These are phyloP conservation scores for Temnopleurus reevesii DNA, from an alignment of 53 echinoderm and acorn worm genomes.

Conservation along the genomic window DNA sequence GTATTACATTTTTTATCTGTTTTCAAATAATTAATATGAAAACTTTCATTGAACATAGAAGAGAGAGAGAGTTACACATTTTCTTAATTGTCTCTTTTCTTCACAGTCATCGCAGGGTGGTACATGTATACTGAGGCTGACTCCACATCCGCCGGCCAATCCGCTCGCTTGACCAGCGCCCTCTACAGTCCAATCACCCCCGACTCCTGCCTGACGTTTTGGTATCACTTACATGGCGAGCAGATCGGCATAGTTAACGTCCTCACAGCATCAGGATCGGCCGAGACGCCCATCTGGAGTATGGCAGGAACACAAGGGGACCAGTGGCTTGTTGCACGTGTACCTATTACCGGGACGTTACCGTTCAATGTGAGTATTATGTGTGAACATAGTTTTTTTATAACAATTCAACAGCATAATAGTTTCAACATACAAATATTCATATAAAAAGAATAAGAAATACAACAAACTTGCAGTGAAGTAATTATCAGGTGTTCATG, in stretches of 20 bases:
- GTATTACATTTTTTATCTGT: too few species aligned
- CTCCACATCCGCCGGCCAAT: background rate
- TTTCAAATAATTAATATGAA: too few species aligned
- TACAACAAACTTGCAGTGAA: too few species aligned
- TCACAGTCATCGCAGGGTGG: slow-evolving; percentile 51
- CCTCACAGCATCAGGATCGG: background rate
- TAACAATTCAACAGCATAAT: too few species aligned
- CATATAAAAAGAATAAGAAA: too few species aligned
- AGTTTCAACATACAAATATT: too few species aligned
- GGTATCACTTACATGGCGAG: slow-evolving; percentile 79
- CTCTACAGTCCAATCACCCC: slow-evolving; percentile 8
- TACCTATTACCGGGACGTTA: slow-evolving; percentile 31
- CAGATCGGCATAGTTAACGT: slow-evolving; percentile 60
- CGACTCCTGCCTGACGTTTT: slow-evolving; percentile 69
- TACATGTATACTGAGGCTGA: slow-evolving; percentile 72
- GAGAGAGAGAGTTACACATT: too few species aligned
- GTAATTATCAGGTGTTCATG: too few species aligned
- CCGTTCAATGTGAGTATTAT: slow-evolving; percentile 11
- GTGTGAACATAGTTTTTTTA: background rate
- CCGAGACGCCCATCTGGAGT: background rate
- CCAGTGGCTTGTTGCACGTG: slow-evolving; percentile 47
- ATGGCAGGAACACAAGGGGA: slow-evolving; percentile 36
- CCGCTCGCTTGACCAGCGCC: slow-evolving; percentile 60
- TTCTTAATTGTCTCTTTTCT: background rate
- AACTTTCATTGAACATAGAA: too few species aligned